These are phyloP conservation scores for Tonatia bakeri DNA, from an alignment of 2,113 vertebrate genomes.

Conservation along the genomic window DNA sequence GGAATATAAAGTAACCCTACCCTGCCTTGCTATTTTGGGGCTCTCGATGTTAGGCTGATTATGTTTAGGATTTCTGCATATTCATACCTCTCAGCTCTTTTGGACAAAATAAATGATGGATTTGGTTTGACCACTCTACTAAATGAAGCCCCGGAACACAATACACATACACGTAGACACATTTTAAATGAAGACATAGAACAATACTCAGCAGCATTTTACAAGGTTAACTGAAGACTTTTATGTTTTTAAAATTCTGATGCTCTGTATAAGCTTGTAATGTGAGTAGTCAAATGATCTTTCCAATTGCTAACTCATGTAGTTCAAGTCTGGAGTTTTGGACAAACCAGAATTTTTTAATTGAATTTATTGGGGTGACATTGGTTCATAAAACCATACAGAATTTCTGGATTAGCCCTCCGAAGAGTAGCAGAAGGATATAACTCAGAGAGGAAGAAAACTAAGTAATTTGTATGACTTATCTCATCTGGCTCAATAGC, in stretches of 20 bases:
- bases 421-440: not conserved
- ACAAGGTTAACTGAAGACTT: not conserved
- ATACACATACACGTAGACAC: not conserved
- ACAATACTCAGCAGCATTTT: not conserved
- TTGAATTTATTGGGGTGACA: too few relatives aligned
- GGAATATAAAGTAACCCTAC: not conserved
- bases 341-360: not conserved
- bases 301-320: not conserved
- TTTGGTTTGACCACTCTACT: not conserved
- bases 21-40: not conserved
- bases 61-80: not conserved
- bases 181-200: not conserved
- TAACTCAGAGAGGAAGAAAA: not conserved
- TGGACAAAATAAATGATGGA: not conserved
- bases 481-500: not conserved
- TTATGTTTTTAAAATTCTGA: constrained; percentile 4
- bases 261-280: not conserved
- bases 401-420: not conserved
- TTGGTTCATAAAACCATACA: too few relatives aligned
- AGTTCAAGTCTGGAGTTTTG: not conserved
- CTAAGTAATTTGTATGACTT: not conserved
- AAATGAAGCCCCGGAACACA: not conserved
- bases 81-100: not conserved
- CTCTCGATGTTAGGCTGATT: not conserved
- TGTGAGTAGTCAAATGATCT: not conserved